Evolutionary conservation across 2,113 vertebrate species (phyloP).

Genomic region (Leucosticte australis): DNA sequence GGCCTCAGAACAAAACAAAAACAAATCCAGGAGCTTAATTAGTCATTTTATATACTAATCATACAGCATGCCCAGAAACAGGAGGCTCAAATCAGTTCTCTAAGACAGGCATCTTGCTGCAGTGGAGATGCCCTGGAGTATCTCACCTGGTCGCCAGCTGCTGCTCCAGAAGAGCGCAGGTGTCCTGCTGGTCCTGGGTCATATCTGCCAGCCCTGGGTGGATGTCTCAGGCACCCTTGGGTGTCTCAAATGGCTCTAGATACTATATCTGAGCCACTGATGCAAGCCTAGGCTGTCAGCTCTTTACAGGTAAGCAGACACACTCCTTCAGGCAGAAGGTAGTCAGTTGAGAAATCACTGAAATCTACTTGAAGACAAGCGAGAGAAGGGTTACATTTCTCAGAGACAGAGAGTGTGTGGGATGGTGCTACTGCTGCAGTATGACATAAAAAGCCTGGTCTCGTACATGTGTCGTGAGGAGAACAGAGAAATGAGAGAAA

Average conservation of each 20-base stretch:
- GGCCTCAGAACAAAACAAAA: conserved; percentile 33
- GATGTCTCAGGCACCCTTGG: not conserved
- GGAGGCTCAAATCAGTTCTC: not conserved
- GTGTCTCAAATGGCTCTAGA: conserved; percentile 14
- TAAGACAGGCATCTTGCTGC: not conserved
- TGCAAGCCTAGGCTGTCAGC: conserved; percentile 18
- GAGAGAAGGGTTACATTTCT: conserved; percentile 50
- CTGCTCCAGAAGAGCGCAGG: conserved; percentile 60
- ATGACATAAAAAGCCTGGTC: conserved; percentile 65
- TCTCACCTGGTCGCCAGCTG: conserved; percentile 66
- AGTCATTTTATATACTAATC: not conserved
- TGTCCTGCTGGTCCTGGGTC: conserved; percentile 62
- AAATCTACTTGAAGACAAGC: conserved; percentile 24
- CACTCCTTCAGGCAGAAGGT: conserved; percentile 33
- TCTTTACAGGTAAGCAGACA: conserved; percentile 31
- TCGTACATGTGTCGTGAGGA: conserved; percentile 44
- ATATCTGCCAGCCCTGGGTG: conserved; percentile 51
- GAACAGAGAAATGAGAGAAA: conserved; percentile 1
- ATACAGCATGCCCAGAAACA: not conserved
- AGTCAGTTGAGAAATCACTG: conserved; percentile 6
- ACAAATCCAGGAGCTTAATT: not conserved
- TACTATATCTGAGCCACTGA: not conserved
- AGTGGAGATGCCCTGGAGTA: not conserved
- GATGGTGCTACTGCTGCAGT: conserved; percentile 61
- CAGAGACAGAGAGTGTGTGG: conserved; percentile 59